Evolutionary conservation across 2,797 vertebrate species (phyloP).

Genomic region (Acomys russatus): DNA sequence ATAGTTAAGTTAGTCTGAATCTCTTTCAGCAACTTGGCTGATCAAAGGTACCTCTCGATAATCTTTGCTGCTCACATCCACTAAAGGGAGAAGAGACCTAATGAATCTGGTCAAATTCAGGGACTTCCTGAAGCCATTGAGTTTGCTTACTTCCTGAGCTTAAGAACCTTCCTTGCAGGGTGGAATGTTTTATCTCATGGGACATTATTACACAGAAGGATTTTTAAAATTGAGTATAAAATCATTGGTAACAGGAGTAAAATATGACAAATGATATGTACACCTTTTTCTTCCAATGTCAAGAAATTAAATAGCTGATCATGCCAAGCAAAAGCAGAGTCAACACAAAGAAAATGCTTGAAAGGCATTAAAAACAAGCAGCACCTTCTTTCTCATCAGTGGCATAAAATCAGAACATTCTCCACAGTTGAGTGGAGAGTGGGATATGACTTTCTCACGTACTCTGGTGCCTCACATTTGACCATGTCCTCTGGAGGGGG

Average conservation of each 20-base stretch:
- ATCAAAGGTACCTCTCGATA: background rate
- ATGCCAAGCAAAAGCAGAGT: background rate
- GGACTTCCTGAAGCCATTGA: background rate
- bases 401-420: background rate
- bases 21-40: background rate
- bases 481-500: too few species aligned
- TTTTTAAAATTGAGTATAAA: background rate
- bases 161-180: background rate
- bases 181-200: background rate
- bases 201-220: too few species aligned
- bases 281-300: background rate
- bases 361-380: background rate
- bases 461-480: too few species aligned
- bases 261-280: conserved; percentile 11
- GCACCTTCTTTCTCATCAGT: background rate
- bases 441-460: too few species aligned
- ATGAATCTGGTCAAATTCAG: background rate
- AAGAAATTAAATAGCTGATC: conserved; percentile 6
- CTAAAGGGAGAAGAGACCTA: too few species aligned
- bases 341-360: background rate
- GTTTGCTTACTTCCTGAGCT: background rate
- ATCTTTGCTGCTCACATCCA: background rate
- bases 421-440: too few species aligned
- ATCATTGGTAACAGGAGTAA: background rate
- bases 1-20: background rate